Evolutionary conservation across 64 coral and sea anemone species (phyloP).

Genomic region (Platygyra sinensis): DNA sequence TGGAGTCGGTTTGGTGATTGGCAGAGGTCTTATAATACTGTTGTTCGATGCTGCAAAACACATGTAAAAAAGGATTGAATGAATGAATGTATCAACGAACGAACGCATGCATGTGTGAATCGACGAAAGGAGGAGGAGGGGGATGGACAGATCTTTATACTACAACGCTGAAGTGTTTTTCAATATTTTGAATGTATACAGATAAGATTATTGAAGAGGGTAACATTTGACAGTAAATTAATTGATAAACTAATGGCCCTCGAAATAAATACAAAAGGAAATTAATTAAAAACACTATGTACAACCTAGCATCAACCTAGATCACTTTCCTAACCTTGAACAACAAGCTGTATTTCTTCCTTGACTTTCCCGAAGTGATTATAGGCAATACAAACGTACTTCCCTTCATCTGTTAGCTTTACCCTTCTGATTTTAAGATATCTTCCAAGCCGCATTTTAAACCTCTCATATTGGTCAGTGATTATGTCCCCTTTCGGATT

Average conservation of each 20-base stretch:
- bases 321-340: slow-evolving; percentile 18
- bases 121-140: too few relatives aligned
- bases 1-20: neutral
- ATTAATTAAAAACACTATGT: too few relatives aligned
- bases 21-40: neutral
- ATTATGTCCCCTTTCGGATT: slow-evolving; percentile 10
- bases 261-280: too few relatives aligned
- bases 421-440: slow-evolving; percentile 51
- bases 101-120: too few relatives aligned
- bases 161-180: too few relatives aligned
- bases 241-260: too few relatives aligned
- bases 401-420: slow-evolving; percentile 37
- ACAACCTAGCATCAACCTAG: too few relatives aligned
- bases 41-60: neutral
- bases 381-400: slow-evolving; percentile 36
- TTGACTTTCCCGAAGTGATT: slow-evolving; percentile 35
- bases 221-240: too few relatives aligned
- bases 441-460: slow-evolving; percentile 18
- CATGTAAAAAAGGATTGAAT: neutral
- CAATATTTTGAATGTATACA: too few relatives aligned
- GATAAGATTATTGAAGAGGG: neutral
- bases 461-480: slow-evolving; percentile 29
- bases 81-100: neutral
- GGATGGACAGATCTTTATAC: too few relatives aligned
- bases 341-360: slow-evolving; percentile 22